These are phyloP conservation scores for Lingula anatina DNA, from an alignment of 2,888 invertebrate species.

Conservation along the genomic window DNA sequence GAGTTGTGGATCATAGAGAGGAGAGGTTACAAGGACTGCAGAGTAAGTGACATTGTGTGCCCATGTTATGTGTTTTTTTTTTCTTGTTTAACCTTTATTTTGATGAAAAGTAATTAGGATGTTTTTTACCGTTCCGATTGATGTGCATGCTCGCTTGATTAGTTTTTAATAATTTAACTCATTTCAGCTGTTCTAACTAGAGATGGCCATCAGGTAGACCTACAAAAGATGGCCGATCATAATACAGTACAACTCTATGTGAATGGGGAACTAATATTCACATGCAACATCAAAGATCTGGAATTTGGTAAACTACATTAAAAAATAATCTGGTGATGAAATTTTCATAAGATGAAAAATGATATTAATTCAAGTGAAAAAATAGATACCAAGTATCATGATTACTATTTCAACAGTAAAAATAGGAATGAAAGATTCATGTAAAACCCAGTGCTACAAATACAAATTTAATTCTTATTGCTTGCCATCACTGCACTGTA, in stretches of 20 bases:
- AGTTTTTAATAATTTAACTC: background rate
- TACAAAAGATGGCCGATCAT: constrained; percentile 32
- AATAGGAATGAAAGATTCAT: too few species aligned
- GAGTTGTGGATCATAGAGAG: constrained; percentile 35
- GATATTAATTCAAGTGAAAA: background rate
- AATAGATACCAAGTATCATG: too few species aligned
- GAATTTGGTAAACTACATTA: constrained; percentile 38
- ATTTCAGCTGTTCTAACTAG: constrained; percentile 33
- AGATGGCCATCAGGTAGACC: constrained; percentile 36
- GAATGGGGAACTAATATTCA: constrained; percentile 42
- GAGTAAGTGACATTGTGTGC: constrained; percentile 22
- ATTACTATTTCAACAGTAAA: too few species aligned
- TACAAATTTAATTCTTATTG: too few species aligned
- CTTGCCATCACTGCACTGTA: too few species aligned
- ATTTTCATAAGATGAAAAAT: background rate
- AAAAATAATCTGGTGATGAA: background rate
- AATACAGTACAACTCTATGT: constrained; percentile 42
- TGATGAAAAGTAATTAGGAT: too few species aligned
- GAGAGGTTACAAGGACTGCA: constrained; percentile 37
- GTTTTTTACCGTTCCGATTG: background rate
- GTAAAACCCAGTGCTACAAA: too few species aligned
- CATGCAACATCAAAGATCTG: constrained; percentile 39
- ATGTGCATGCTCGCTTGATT: background rate
- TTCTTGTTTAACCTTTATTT: too few species aligned
- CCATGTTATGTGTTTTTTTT: background rate